Evolutionary conservation across 2,888 invertebrate genomes (phyloP).

Genomic region (Sympetrum striolatum): DNA sequence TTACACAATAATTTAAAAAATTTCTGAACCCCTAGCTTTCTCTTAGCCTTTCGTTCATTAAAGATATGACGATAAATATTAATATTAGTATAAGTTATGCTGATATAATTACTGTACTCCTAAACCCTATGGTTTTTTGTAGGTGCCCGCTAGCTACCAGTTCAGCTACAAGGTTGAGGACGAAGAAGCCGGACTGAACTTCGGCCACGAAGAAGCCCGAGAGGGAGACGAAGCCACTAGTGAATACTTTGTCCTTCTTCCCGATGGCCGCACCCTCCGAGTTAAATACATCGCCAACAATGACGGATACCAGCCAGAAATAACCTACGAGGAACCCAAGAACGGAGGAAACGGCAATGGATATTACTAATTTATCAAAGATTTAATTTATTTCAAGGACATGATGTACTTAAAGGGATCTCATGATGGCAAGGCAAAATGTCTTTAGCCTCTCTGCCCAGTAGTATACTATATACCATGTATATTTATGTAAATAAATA

Average conservation of each 20-base stretch:
- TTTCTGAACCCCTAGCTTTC: too few relatives aligned
- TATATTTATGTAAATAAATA: too few relatives aligned
- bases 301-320: slow-evolving; percentile 81
- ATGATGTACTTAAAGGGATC: too few relatives aligned
- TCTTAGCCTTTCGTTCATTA: too few relatives aligned
- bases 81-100: too few relatives aligned
- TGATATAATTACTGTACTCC: background rate
- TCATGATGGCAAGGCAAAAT: too few relatives aligned
- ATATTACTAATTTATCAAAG: background rate
- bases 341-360: background rate
- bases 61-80: too few relatives aligned
- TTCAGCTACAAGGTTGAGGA: slow-evolving; percentile 87
- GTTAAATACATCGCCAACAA: slow-evolving; percentile 84
- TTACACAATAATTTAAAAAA: too few relatives aligned
- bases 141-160: slow-evolving; percentile 88
- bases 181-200: slow-evolving; percentile 77
- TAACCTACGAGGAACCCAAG: slow-evolving; percentile 71
- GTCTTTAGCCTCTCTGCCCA: too few relatives aligned
- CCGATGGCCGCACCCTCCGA: slow-evolving; percentile 86
- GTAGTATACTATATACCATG: too few relatives aligned
- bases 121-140: too few relatives aligned
- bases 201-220: slow-evolving; percentile 83
- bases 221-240: slow-evolving; percentile 83
- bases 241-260: slow-evolving; percentile 84
- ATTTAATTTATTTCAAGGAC: too few relatives aligned